A percentile compares a stretch with the other conserved stretches of the same genome.
phyloP scores from a whole-genome alignment of 1,140 invertebrate genomes.

The Drosophila baimaii region DNA sequence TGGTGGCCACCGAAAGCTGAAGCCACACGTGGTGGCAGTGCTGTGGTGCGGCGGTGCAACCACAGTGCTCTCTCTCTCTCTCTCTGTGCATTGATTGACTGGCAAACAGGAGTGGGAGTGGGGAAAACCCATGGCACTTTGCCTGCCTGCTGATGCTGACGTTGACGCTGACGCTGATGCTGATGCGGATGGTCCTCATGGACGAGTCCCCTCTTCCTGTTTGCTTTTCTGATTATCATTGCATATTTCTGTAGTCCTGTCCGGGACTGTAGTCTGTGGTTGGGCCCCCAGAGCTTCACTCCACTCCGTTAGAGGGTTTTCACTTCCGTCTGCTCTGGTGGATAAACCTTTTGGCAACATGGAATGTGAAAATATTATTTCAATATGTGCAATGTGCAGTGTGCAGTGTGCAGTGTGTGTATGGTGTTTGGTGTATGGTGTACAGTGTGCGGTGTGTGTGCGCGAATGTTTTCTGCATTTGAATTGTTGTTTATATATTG shows the following conservation, averaged over 20 bases:
- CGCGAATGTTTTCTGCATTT: conserved; percentile 39
- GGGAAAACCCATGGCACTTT: conserved; percentile 24
- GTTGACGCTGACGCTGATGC: conserved; percentile 9
- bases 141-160: conserved; percentile 8
- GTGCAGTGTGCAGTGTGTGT: conserved; percentile 2
- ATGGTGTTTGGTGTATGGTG: neutral
- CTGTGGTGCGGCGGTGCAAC: conserved; percentile 15
- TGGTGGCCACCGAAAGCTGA: conserved; percentile 9
- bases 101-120: conserved; percentile 27
- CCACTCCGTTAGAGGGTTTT: conserved; percentile 11
- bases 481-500: conserved; percentile 50
- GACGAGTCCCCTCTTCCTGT: conserved; percentile 45
- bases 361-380: conserved; percentile 69
- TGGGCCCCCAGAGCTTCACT: neutral
- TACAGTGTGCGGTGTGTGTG: conserved; percentile 8
- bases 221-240: conserved; percentile 66
- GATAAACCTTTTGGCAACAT: conserved; percentile 40
- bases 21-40: neutral
- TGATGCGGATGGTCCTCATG: conserved; percentile 29
- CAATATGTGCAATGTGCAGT: conserved; percentile 34
- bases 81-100: conserved; percentile 52
- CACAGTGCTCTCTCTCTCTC: conserved; percentile 11
- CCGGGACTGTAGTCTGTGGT: conserved; percentile 21
- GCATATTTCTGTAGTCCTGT: conserved; percentile 53
- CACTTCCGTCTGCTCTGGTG: conserved; percentile 21